These are phyloP conservation scores for Bathynomus jamesi DNA, from an alignment of 1,140 invertebrate genomes.

Conservation along the genomic window DNA sequence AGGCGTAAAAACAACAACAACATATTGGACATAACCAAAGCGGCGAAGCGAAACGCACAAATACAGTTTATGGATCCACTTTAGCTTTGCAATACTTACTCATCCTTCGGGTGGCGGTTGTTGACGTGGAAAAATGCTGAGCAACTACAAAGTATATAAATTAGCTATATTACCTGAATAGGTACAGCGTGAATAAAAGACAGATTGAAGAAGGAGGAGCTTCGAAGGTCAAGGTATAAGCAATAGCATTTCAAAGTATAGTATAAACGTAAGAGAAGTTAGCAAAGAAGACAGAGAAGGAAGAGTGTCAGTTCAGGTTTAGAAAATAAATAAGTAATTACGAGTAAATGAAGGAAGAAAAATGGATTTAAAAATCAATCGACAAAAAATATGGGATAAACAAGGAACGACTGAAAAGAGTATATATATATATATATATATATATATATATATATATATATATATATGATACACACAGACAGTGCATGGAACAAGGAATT, in stretches of 20 bases:
- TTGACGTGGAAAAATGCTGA: too few species aligned
- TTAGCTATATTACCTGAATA: not conserved
- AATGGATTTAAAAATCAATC: not conserved
- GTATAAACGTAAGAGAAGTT: not conserved
- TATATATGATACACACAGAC: too few species aligned
- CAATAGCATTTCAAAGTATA: too few species aligned
- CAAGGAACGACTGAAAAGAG: not conserved
- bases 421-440: not conserved
- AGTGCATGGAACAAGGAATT: too few species aligned
- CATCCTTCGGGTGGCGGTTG: too few species aligned
- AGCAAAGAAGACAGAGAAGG: not conserved
- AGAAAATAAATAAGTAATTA: not conserved
- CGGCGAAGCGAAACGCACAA: too few species aligned
- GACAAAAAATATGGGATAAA: not conserved
- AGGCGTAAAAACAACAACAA: too few species aligned
- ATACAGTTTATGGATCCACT: too few species aligned
- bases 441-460: too few species aligned
- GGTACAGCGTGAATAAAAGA: not conserved
- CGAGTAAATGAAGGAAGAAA: not conserved
- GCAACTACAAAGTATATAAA: not conserved
- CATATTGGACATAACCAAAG: too few species aligned
- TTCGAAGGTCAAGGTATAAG: not conserved
- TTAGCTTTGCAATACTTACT: too few species aligned
- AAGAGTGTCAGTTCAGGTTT: not conserved
- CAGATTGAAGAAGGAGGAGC: not conserved